Evolutionary conservation across 2,888 invertebrate genomes (phyloP).

Genomic region (Rhodophaea formosa): DNA sequence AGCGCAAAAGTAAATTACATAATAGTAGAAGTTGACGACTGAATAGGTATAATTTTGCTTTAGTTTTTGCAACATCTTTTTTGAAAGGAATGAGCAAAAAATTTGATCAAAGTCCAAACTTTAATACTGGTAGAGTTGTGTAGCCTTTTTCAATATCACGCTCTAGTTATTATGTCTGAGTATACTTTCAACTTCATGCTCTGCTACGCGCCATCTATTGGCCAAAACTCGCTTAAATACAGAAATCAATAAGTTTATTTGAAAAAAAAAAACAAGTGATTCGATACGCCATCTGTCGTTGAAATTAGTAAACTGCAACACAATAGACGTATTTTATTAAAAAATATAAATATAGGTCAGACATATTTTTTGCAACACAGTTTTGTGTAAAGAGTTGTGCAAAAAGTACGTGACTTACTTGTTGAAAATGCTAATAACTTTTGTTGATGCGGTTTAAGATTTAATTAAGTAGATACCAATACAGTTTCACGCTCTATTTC

Average conservation of each 20-base stretch:
- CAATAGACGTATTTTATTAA: not conserved
- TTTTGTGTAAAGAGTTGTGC: not conserved
- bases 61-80: not conserved
- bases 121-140: not conserved
- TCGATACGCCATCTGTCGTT: slow-evolving; percentile 2
- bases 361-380: not conserved
- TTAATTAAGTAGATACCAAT: no score
- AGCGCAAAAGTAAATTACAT: no score
- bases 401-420: not conserved
- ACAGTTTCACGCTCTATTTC: no score
- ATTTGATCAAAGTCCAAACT: not conserved
- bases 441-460: not conserved
- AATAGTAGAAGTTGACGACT: no score
- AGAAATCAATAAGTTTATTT: not conserved
- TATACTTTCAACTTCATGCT: not conserved
- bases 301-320: not conserved
- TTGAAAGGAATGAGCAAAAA: not conserved
- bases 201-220: not conserved
- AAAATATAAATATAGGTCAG: not conserved
- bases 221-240: not conserved
- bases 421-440: not conserved
- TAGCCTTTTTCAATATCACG: not conserved
- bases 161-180: not conserved
- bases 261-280: not conserved
- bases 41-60: no score